A percentile compares a stretch with the other conserved stretches of the same genome.
Conservation (phyloP, 2,888 invertebrate genomes). For the Cecidostiba fungosa region DNA sequence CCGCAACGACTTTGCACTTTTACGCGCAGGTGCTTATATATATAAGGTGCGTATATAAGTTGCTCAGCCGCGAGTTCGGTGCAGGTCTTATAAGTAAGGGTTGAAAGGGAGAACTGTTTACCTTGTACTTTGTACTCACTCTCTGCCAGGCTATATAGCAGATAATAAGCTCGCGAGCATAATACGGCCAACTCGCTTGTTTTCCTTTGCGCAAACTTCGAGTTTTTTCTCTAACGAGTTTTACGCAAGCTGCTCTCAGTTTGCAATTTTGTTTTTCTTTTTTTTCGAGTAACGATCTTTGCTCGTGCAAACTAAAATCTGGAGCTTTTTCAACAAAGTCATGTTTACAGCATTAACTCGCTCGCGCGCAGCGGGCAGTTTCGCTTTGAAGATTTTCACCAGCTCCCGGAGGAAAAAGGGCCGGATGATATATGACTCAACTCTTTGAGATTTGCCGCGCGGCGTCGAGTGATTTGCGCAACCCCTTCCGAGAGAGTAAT, state of each 20-base stretch:
- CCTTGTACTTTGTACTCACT: background rate
- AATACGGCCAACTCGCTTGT: conserved; percentile 6
- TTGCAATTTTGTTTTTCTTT: conserved; percentile 10
- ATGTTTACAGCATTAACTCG: conserved; percentile 47
- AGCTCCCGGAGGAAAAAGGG: background rate
- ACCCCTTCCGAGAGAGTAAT: conserved; percentile 28
- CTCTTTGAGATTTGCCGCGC: conserved; percentile 49
- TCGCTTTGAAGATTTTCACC: conserved; percentile 21
- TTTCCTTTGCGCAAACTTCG: background rate
- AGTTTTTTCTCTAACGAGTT: background rate
- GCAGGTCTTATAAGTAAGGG: conserved; percentile 27
- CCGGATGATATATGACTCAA: conserved; percentile 40
- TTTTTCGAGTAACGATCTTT: background rate
- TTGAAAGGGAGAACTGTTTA: conserved; percentile 32
- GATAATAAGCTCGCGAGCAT: conserved; percentile 46
- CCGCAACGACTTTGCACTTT: conserved; percentile 52
- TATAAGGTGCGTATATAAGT: too few relatives aligned
- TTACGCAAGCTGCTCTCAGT: background rate
- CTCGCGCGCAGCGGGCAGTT: conserved; percentile 1
- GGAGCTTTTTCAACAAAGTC: conserved; percentile 42
- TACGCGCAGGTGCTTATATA: conserved; percentile 25
- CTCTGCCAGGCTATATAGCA: background rate
- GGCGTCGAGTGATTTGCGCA: conserved; percentile 45
- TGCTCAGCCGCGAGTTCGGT: too few relatives aligned
- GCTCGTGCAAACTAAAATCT: background rate